These are phyloP conservation scores for Erethizon dorsatum DNA, from an alignment of 2,797 vertebrate species.

Conservation along the genomic window DNA sequence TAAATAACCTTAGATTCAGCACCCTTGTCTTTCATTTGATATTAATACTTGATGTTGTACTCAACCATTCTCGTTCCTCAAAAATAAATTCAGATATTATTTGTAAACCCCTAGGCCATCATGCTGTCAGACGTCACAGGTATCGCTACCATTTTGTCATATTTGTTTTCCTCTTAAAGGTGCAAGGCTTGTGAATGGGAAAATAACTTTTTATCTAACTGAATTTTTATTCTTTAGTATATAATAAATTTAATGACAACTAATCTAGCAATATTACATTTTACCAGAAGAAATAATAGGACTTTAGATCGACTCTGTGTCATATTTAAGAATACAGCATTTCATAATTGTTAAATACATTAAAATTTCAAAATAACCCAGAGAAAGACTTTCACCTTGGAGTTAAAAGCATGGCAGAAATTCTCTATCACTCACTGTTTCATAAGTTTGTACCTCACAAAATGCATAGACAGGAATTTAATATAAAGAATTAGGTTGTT, in stretches of 20 bases:
- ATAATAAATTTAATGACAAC: conserved; percentile 87
- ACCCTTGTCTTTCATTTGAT: conserved; percentile 89
- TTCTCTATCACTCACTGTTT: conserved; percentile 92
- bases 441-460: conserved; percentile 93
- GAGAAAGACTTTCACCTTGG: conserved; percentile 91
- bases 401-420: conserved; percentile 91
- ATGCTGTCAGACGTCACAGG: conserved; percentile 89
- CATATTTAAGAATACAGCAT: conserved; percentile 89
- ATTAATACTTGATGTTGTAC: conserved; percentile 88
- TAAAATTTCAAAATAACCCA: conserved; percentile 88
- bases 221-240: conserved; percentile 86
- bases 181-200: conserved; percentile 87
- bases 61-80: conserved; percentile 87
- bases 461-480: conserved; percentile 94
- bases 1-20: conserved; percentile 91
- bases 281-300: conserved; percentile 89
- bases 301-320: conserved; percentile 88
- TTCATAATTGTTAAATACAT: conserved; percentile 89
- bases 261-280: conserved; percentile 87
- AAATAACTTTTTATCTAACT: conserved; percentile 84
- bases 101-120: conserved; percentile 88
- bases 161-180: conserved; percentile 87
- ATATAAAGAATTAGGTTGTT: conserved; percentile 93
- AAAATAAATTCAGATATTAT: conserved; percentile 90
- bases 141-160: conserved; percentile 86